Evolutionary conservation across 2,113 vertebrate genomes (phyloP).

Genomic region (Anhinga rufa): DNA sequence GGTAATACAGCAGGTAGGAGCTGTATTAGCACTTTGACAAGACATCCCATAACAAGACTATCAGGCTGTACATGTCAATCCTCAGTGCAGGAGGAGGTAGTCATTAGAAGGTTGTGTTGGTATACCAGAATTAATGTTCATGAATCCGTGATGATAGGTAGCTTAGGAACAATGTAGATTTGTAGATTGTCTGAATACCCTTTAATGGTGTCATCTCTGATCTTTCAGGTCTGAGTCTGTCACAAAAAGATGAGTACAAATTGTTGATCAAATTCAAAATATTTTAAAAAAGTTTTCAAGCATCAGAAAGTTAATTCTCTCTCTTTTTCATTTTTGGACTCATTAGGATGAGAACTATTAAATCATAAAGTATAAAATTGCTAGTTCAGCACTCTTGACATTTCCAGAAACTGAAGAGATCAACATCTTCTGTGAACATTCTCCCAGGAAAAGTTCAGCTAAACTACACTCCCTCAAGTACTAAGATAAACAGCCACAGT

Average conservation of each 20-base stretch:
- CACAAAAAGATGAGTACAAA: not conserved
- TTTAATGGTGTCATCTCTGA: not conserved
- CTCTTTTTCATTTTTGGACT: not conserved
- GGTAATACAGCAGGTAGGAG: not conserved
- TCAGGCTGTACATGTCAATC: slow-evolving; percentile 34
- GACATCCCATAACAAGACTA: not conserved
- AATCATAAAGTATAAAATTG: not conserved
- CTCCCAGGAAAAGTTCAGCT: not conserved
- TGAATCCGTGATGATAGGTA: not conserved
- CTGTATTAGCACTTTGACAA: not conserved
- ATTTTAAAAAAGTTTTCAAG: not conserved
- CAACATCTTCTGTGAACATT: not conserved
- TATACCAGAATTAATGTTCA: not conserved
- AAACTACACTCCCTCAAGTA: not conserved
- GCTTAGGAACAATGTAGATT: not conserved
- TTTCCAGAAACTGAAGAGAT: not conserved
- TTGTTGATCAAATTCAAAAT: not conserved
- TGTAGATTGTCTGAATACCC: not conserved
- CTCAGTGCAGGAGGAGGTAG: not conserved
- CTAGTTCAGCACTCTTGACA: not conserved
- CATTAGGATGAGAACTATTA: not conserved
- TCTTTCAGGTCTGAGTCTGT: not conserved
- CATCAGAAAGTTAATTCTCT: not conserved
- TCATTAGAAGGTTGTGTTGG: slow-evolving; percentile 17
- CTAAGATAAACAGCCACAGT: not conserved